A percentile compares a stretch with the other conserved stretches of the same genome.
Conservation (phyloP, 2,797 vertebrate genomes). For the Limosa lapponica region DNA sequence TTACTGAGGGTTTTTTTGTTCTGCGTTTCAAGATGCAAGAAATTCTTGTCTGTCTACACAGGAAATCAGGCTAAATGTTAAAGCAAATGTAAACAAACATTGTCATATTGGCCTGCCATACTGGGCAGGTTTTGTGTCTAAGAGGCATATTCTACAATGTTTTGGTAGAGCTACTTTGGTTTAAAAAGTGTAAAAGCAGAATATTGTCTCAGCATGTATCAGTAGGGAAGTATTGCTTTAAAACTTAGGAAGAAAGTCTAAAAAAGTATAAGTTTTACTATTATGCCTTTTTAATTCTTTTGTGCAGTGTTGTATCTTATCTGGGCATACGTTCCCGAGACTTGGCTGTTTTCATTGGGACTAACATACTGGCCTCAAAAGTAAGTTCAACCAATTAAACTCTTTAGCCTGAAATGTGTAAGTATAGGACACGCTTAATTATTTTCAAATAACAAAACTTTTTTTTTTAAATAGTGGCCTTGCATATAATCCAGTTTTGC, state of each 20-base stretch:
- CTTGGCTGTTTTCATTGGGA: slow-evolving; percentile 91
- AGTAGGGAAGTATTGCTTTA: not conserved
- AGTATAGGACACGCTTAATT: not conserved
- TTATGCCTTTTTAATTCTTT: not conserved
- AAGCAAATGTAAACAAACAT: not conserved
- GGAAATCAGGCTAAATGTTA: not conserved
- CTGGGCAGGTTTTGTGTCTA: not conserved
- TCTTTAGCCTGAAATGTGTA: not conserved
- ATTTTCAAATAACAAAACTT: not conserved
- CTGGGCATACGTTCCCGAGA: slow-evolving; percentile 92
- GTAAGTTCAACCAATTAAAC: slow-evolving; percentile 78
- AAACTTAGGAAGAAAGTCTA: not conserved
- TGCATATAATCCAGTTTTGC: not conserved
- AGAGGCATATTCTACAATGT: not conserved
- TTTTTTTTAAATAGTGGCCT: not conserved
- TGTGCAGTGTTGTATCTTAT: slow-evolving; percentile 88
- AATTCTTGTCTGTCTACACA: not conserved
- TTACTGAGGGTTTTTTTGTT: not conserved
- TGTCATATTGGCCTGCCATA: not conserved
- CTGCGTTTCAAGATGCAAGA: not conserved
- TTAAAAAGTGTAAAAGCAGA: not conserved
- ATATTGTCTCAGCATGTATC: not conserved
- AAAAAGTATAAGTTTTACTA: not conserved
- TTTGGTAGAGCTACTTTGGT: not conserved
- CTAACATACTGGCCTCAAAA: slow-evolving; percentile 98